Base-by-base conservation (phyloP, 2,113 vertebrate genomes). In the Labeo rohita region DNA sequence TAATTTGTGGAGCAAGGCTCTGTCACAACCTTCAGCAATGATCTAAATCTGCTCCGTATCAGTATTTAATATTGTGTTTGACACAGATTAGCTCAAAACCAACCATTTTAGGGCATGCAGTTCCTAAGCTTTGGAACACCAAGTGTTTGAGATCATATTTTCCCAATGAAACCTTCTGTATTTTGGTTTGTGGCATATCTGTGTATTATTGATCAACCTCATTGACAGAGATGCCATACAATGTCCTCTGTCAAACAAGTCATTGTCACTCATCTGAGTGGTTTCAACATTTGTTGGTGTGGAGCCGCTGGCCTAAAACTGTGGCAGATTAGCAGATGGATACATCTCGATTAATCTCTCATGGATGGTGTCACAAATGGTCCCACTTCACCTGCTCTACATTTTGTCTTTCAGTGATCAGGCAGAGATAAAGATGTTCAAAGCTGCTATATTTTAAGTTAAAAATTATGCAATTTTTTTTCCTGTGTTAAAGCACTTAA, bases 351-450 rank as follows among this genome's bases (percentile, higher is more conserved):
- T 59, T 43, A 61, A 11, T 80, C 39, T 47, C 56, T 50, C 49
- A 18, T 8, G 4, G 10, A 13, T 43, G 28, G 39, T 70, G 21
- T 61, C 36, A 34, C 18, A 13, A 12, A 28, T 54, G 75, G 56
- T 84, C 85, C 80, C 70, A 87, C 36, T 68, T 80, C 39, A 68
- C 68, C 43, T 89, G 84, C 61, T 28, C 87, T 54, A 86, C 75
- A 84, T 84, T 75, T 39, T 49, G 78, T 86, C 43, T 80, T 34
- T 85, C 16, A 76, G 80, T 63, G 47, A 68, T 65, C 74, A 54
- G 7, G 8, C 52, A 39, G 21, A n/a, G 10, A 10, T 36, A 78
- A 13, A 80, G 39, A 63, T 1, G 28, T 13, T 34, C 6, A 61
- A 80, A 34, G 59, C 43, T 74, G 45, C 8, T 72, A 18, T 18